Conservation (phyloP, 2,888 invertebrate species). For the Orgyia antiqua region DNA sequence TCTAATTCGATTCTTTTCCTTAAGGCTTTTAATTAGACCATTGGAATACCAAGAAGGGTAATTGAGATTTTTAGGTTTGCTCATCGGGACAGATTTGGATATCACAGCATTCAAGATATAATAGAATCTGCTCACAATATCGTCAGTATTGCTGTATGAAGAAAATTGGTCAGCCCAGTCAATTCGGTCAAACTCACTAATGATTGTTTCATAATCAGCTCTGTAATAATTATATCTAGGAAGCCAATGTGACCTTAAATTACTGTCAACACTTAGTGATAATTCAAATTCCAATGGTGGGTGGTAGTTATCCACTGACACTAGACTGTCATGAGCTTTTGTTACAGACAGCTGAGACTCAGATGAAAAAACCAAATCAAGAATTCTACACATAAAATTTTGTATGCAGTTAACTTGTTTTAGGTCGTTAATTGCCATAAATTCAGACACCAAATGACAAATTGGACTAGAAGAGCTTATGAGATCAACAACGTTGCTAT, state of each 20-base stretch:
- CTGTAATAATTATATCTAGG: no score
- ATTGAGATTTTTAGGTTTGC: no score
- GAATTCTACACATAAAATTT: background rate
- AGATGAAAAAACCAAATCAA: background rate
- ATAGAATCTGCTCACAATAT: no score
- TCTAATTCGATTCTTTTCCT: no score
- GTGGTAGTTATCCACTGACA: background rate
- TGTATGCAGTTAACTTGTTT: background rate
- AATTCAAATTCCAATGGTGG: background rate
- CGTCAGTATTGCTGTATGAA: background rate
- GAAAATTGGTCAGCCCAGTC: background rate
- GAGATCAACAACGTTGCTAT: no score
- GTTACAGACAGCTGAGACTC: background rate
- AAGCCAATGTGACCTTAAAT: background rate
- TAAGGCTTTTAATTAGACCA: no score
- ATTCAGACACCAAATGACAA: background rate
- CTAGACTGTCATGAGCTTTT: background rate
- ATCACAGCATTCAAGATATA: background rate
- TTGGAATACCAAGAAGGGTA: no score
- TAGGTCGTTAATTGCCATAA: background rate
- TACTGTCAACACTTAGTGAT: background rate
- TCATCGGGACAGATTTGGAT: background rate
- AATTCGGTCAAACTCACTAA: background rate
- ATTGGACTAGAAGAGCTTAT: background rate
- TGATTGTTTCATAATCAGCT: conserved; percentile 1